phyloP scores from a whole-genome alignment of 2,797 vertebrate species.

The Hoplostethus atlanticus region DNA sequence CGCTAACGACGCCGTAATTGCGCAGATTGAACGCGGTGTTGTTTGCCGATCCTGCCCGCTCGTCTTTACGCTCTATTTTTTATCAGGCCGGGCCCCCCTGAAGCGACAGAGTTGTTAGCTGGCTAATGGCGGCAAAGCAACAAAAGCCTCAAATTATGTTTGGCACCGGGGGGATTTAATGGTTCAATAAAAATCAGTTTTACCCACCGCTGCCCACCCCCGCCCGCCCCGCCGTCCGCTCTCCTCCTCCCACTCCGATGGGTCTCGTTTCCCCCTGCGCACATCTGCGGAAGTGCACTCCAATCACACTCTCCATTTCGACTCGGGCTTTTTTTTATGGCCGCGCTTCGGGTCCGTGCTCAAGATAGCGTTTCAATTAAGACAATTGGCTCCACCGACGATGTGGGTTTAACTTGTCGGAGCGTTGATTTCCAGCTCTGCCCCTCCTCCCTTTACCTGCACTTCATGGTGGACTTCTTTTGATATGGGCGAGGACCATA shows the following conservation, averaged over 20 bases:
- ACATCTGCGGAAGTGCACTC: constrained; percentile 51
- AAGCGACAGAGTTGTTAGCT: constrained; percentile 59
- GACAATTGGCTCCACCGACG: constrained; percentile 48
- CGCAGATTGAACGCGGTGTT: constrained; percentile 48
- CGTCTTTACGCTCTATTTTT: constrained; percentile 57
- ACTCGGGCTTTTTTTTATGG: constrained; percentile 39
- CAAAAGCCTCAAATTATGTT: constrained; percentile 73
- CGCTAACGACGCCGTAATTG: constrained; percentile 60
- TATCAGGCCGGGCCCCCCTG: constrained; percentile 58
- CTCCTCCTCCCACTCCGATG: constrained; percentile 20
- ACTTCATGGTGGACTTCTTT: constrained; percentile 20
- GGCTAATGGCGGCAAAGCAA: constrained; percentile 74
- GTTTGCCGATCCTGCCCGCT: constrained; percentile 42
- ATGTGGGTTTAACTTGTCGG: constrained; percentile 56
- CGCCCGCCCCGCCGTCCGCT: constrained; percentile 26
- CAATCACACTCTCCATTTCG: constrained; percentile 42
- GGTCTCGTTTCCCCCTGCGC: constrained; percentile 28
- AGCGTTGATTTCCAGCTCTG: constrained; percentile 51
- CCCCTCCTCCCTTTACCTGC: background rate
- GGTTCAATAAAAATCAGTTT: constrained; percentile 75
- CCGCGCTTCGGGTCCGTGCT: constrained; percentile 14
- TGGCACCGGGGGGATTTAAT: constrained; percentile 66
- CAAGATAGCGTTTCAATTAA: constrained; percentile 65
- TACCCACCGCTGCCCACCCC: constrained; percentile 47
- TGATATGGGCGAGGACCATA: constrained; percentile 25